Conservation (phyloP, 2,888 invertebrate species). For the Dynastes maya region DNA sequence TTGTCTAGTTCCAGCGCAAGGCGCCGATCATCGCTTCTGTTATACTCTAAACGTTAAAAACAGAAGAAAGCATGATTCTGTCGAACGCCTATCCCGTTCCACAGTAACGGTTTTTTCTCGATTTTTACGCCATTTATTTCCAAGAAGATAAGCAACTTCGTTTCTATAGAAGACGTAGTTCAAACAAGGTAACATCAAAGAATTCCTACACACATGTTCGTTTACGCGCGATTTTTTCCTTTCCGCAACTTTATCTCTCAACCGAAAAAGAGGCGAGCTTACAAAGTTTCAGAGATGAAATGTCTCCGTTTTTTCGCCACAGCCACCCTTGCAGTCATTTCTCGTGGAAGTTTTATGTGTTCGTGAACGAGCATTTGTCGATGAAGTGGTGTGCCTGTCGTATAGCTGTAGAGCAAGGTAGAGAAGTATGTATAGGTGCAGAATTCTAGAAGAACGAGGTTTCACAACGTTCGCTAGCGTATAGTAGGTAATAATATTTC, state of each 20-base stretch:
- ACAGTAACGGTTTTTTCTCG: neutral
- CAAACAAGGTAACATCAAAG: constrained; percentile 26
- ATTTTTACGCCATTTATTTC: constrained; percentile 14
- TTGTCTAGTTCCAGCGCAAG: no score
- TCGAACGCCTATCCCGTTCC: neutral
- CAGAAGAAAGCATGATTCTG: neutral
- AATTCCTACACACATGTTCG: constrained; percentile 27
- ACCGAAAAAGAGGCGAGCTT: constrained; percentile 7
- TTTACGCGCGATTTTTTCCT: constrained; percentile 30
- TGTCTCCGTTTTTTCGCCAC: constrained; percentile 27
- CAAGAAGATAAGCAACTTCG: neutral
- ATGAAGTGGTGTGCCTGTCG: constrained; percentile 14
- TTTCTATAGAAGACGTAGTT: neutral
- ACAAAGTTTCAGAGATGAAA: constrained; percentile 33
- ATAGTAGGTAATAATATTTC: constrained; percentile 8
- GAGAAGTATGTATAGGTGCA: no score
- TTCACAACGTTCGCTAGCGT: neutral
- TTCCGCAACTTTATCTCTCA: constrained; percentile 28
- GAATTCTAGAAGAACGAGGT: neutral
- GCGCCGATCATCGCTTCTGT: no score
- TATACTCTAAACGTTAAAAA: no score
- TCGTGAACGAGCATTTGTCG: constrained; percentile 36
- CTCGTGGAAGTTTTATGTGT: constrained; percentile 32
- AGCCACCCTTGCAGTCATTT: constrained; percentile 13
- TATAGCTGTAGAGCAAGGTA: neutral